Evolutionary conservation across 2,888 invertebrate genomes (phyloP).

Genomic region (Phymatocera aterrima): DNA sequence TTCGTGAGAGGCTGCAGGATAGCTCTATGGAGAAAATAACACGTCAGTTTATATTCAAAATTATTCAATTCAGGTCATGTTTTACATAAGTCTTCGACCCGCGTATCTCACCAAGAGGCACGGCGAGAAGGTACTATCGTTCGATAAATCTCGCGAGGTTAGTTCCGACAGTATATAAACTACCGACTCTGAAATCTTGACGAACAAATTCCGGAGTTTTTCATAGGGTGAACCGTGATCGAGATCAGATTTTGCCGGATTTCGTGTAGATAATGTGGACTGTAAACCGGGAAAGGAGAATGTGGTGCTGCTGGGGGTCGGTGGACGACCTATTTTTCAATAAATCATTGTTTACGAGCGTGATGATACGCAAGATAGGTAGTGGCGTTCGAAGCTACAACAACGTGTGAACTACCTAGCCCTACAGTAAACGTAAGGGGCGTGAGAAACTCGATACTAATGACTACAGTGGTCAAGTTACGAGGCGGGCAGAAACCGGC

Average conservation of each 20-base stretch:
- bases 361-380: slow-evolving; percentile 60
- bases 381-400: slow-evolving; percentile 35
- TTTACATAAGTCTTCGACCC: slow-evolving; percentile 42
- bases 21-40: slow-evolving; percentile 21
- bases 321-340: slow-evolving; percentile 52
- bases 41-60: slow-evolving; percentile 44
- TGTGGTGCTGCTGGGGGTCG: neutral
- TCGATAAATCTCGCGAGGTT: slow-evolving; percentile 25
- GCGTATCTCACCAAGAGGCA: slow-evolving; percentile 32
- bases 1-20: slow-evolving; percentile 23
- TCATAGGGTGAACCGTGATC: neutral
- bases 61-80: slow-evolving; percentile 44
- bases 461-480: slow-evolving; percentile 54
- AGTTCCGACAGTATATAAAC: slow-evolving; percentile 28
- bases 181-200: neutral
- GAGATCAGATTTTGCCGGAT: slow-evolving; percentile 10
- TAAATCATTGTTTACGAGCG: slow-evolving; percentile 64
- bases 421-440: slow-evolving; percentile 59
- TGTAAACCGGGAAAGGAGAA: slow-evolving; percentile 1
- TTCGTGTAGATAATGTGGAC: neutral
- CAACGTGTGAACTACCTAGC: slow-evolving; percentile 49
- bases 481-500: slow-evolving; percentile 46
- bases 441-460: slow-evolving; percentile 68
- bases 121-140: neutral
- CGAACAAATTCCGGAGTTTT: slow-evolving; percentile 8